These are phyloP conservation scores for Zelleria hepariella DNA, from an alignment of 2,888 invertebrate species.

Conservation along the genomic window DNA sequence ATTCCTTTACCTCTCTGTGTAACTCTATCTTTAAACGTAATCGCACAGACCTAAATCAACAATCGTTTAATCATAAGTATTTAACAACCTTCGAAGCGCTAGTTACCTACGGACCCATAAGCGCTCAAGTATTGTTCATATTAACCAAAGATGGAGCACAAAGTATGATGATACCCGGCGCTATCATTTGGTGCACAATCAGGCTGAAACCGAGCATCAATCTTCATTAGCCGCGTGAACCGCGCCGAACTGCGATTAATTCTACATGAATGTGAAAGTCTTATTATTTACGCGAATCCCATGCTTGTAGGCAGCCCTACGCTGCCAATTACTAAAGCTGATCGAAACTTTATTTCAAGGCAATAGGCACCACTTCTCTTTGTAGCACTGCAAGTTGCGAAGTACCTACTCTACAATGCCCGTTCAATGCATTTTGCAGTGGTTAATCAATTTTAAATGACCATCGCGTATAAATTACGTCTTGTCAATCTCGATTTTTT, in stretches of 20 bases:
- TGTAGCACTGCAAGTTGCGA: not conserved
- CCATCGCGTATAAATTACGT: not conserved
- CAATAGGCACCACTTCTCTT: not conserved
- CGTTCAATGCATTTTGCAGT: not conserved
- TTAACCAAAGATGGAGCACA: not conserved
- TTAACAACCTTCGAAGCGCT: too few species aligned
- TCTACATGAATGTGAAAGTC: constrained; percentile 62
- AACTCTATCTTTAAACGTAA: too few species aligned
- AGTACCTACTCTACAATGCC: not conserved
- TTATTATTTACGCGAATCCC: constrained; percentile 43
- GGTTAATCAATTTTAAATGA: constrained; percentile 4
- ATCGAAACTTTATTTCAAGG: not conserved
- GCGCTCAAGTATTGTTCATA: not conserved
- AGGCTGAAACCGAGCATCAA: constrained; percentile 48
- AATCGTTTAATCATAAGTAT: too few species aligned
- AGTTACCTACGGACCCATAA: not conserved
- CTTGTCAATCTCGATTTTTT: not conserved
- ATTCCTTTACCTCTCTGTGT: too few species aligned
- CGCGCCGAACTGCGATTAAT: constrained; percentile 40
- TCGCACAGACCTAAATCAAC: too few species aligned
- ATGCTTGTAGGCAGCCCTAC: constrained; percentile 11
- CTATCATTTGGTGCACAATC: constrained; percentile 11
- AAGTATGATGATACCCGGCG: not conserved
- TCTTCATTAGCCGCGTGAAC: constrained; percentile 59
- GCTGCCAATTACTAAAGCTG: not conserved